Evolutionary conservation across 1,140 invertebrate species (phyloP), one percentile per base, ranked within the genome.

Genomic region (Akabosia matsudoensis): DNA sequence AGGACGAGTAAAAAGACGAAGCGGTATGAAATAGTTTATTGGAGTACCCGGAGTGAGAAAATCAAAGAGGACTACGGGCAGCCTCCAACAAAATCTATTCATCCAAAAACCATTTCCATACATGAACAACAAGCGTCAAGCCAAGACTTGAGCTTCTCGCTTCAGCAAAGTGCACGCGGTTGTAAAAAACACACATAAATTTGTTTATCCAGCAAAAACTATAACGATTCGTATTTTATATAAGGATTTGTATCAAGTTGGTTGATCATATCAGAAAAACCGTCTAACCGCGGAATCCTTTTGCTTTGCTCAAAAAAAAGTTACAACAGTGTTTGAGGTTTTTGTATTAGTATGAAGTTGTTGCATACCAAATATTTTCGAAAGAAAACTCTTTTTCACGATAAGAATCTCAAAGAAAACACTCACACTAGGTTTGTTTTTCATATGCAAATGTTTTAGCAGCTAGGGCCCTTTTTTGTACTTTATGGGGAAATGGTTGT

Each of bases 1-100:
- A 30, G n/a, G 24, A n/a, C n/a, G n/a, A n/a, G n/a, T n/a, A 24
- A 61, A 61, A 22, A 67, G 31, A 22, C 28, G 31, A 31, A 67
- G 31, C 61, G 61, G 61, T 30, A 67, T 67, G 61, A 67, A 67
- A 67, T 67, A 67, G 61, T 67, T 67, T 67, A 67, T 67, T 67
- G 61, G 61, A 67, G 61, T 30, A 67, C 61, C 61, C 28, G 30
- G 26, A 24, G 61, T 30, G 61, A 67, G 31, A 7, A 30, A 67
- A 67, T 67, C 61, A 67, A 67, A 67, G 61, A 67, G 7, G 61
- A 67, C 61, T 67, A 67, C 61, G 61, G 61, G 61, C 61, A 67
- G 61, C 61, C 61, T 67, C 61, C 61, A 61, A 67, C 61, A 67
- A 67, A n/a, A 67, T 67, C 61, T 67, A 67, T 67, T 67, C 61